Conservation (phyloP, 2,888 invertebrate genomes). For the Empis stercorea region DNA sequence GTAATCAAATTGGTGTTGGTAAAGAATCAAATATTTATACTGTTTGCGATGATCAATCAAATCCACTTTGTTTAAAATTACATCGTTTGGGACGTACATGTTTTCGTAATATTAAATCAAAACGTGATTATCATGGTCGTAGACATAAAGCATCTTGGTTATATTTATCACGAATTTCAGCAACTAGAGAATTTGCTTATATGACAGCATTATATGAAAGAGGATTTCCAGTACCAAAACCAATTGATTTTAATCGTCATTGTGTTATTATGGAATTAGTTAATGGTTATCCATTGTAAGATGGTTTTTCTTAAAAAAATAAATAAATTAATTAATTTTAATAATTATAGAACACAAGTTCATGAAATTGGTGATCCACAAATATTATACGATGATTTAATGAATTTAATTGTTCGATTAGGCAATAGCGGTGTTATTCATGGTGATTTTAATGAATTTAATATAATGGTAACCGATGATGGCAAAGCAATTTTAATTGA, state of each 20-base stretch:
- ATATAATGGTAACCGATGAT: conserved; percentile 75
- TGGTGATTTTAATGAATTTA: conserved; percentile 99
- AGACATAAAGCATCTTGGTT: conserved; percentile 87
- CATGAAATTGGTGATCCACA: conserved; percentile 54
- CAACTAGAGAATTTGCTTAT: conserved; percentile 94
- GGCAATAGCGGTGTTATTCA: conserved; percentile 95
- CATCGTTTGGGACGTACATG: conserved; percentile 89
- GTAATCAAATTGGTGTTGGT: conserved; percentile 97
- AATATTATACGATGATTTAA: conserved; percentile 78
- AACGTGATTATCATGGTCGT: conserved; percentile 92
- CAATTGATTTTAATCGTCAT: conserved; percentile 88
- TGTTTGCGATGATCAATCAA: conserved; percentile 66
- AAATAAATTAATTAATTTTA: neutral
- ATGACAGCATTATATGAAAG: conserved; percentile 87
- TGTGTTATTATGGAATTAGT: conserved; percentile 94
- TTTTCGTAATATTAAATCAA: conserved; percentile 88
- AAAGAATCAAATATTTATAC: conserved; percentile 97
- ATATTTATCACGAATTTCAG: conserved; percentile 90
- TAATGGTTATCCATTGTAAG: conserved; percentile 67
- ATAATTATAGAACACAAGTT: conserved; percentile 46
- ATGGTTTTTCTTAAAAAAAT: conserved; percentile 13
- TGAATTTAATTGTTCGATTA: conserved; percentile 81
- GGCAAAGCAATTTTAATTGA: conserved; percentile 82
- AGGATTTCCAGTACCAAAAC: conserved; percentile 89
- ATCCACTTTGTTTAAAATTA: conserved; percentile 77